These are phyloP conservation scores for Leptothorax acervorum DNA, from an alignment of 2,888 invertebrate species.

Conservation along the genomic window DNA sequence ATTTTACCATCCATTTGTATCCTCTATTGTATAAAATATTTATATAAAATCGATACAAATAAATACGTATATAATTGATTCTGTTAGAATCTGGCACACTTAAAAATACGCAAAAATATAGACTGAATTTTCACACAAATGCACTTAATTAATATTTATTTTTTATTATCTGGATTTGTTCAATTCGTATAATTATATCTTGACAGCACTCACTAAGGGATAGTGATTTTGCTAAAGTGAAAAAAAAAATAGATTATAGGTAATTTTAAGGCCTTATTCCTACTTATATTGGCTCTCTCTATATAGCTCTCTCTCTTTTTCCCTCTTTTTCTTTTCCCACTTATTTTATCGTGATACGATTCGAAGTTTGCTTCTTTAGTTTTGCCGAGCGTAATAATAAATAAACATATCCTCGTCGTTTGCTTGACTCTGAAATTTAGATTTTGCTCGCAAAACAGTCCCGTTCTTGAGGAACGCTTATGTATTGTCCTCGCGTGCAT, in stretches of 20 bases:
- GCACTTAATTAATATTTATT: background rate
- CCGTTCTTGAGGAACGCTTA: background rate
- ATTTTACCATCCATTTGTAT: background rate
- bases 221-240: background rate
- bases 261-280: background rate
- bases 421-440: constrained; percentile 31
- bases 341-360: background rate
- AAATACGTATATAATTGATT: background rate
- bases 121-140: background rate
- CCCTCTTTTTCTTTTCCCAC: background rate
- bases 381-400: constrained; percentile 1
- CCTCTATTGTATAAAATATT: background rate
- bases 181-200: background rate
- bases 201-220: background rate
- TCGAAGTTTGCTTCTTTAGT: background rate
- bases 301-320: too few species aligned
- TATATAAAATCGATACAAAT: background rate
- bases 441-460: constrained; percentile 14
- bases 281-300: background rate
- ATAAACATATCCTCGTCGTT: constrained; percentile 28
- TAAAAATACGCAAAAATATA: background rate
- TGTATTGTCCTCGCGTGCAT: constrained; percentile 43
- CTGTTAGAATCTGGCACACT: background rate
- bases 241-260: background rate
- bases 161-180: background rate